Base-by-base conservation (phyloP, 1,140 invertebrate species). In the Macrostomum lignano region DNA sequence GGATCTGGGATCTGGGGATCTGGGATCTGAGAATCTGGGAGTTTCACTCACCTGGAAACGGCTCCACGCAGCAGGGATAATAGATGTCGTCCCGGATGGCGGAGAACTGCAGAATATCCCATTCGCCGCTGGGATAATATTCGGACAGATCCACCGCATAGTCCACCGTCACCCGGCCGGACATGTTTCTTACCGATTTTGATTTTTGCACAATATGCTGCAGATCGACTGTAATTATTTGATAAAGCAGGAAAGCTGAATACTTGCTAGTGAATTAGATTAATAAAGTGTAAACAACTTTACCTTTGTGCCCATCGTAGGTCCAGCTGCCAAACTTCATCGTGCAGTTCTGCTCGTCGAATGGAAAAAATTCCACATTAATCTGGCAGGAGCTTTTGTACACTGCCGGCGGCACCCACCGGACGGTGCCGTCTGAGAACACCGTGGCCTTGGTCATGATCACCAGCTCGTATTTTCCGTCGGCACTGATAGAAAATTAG, bases 381-480 rank as follows among this genome's bases (percentile, higher is more conserved):
- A 73, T 46, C 21, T 63, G 50, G 42, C 71, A 73, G 36, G 67
- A 65, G 2, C 64, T 62, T 2, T 61, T 54, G 36, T 70, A 68
- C 35, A 67, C 64, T 1, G 65, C 55, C 2, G 70, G 67, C 7
- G 71, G 70, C 2, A 68, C 63, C 69, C 70, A 72, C 1, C 67
- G 28, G 0, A 73, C 61, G 3, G 42, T 50, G 0, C 72, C 71
- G 36, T 65, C 52, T n/a, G n/a, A n/a, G n/a, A n/a, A n/a, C n/a
- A n/a, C n/a, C n/a, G n/a, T n/a, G n/a, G n/a, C n/a, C 10, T n/a
- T 24, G 23, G 23, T 24, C 10, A 24, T 10, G 10, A 24, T 10
- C 10, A 10, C 23, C 10, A n/a, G n/a, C n/a, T n/a, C n/a, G n/a
- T n/a, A n/a, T n/a, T n/a, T n/a, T n/a, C n/a, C n/a, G n/a, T n/a